Conservation (phyloP, 2,797 vertebrate genomes). For the Sphenopsis melanotis region DNA sequence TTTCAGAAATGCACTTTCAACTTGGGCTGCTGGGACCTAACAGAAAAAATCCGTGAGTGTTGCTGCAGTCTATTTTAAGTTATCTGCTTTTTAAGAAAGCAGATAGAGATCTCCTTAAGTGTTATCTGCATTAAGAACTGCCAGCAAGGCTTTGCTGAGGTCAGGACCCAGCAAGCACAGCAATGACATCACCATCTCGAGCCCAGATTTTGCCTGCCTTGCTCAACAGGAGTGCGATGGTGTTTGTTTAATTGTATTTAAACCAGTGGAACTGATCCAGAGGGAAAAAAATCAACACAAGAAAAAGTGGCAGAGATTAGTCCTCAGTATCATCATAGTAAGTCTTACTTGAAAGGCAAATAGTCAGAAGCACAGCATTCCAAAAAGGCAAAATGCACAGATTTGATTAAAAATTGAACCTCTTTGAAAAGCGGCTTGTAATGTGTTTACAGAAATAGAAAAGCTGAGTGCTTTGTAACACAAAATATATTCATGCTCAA, state of each 20-base stretch:
- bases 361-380: not conserved
- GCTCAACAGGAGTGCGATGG: not conserved
- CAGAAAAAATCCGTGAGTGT: not conserved
- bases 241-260: constrained; percentile 9
- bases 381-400: not conserved
- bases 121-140: not conserved
- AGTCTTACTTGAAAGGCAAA: not conserved
- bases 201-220: not conserved
- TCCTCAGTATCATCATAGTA: not conserved
- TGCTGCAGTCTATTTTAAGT: not conserved
- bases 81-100: constrained; percentile 9
- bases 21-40: not conserved
- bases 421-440: not conserved
- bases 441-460: not conserved
- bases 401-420: not conserved
- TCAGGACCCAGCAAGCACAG: not conserved
- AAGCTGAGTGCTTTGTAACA: not conserved
- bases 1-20: not conserved
- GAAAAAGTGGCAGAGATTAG: not conserved
- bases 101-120: not conserved
- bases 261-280: not conserved
- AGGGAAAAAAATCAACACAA: not conserved
- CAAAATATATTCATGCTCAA: not conserved
- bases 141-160: not conserved
- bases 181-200: not conserved